phyloP scores from a whole-genome alignment of 2,797 vertebrate species.

The Micropoecilia bifurca region DNA sequence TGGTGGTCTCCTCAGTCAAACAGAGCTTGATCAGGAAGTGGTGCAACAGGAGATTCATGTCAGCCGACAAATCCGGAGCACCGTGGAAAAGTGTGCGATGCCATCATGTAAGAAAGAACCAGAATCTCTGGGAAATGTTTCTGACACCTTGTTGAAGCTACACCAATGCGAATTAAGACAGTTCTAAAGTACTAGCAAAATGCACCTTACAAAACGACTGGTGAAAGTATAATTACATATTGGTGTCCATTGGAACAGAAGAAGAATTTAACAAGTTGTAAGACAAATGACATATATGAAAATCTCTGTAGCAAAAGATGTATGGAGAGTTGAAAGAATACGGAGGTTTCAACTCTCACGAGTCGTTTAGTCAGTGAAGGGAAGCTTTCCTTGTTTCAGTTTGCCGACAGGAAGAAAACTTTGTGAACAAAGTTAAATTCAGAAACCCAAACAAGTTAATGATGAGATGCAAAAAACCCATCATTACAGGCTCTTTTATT shows the following conservation, averaged over 20 bases:
- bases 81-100: not conserved
- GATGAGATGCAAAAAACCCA: slow-evolving; percentile 59
- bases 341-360: not conserved
- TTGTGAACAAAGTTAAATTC: slow-evolving; percentile 47
- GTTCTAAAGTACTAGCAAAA: not conserved
- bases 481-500: slow-evolving; percentile 48
- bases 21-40: not conserved
- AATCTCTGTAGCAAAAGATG: not conserved
- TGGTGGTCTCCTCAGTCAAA: not conserved
- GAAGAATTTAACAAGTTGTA: not conserved
- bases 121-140: not conserved
- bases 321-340: not conserved
- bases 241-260: not conserved
- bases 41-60: not conserved
- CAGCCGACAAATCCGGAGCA: not conserved
- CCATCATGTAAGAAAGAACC: not conserved
- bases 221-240: not conserved
- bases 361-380: not conserved
- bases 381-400: slow-evolving; percentile 17
- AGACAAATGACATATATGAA: not conserved
- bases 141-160: not conserved
- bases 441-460: slow-evolving; percentile 69
- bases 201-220: not conserved
- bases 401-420: slow-evolving; percentile 32
- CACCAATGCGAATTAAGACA: not conserved